phyloP scores from a whole-genome alignment of 2,888 invertebrate species.

The Meteorus cinctellus region DNA sequence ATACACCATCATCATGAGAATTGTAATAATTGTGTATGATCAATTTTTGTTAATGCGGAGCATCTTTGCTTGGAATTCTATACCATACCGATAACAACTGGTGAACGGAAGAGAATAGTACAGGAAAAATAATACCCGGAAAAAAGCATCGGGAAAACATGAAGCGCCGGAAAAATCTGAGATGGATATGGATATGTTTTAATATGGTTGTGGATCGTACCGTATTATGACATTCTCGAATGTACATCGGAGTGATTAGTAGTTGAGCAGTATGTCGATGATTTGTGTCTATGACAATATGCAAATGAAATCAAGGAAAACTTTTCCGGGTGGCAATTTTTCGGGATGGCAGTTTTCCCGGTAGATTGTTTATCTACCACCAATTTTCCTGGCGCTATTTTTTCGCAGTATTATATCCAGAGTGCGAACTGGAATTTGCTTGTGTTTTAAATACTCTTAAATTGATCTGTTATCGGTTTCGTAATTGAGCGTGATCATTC shows the following conservation, averaged over 20 bases:
- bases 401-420: background rate
- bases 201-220: too few relatives aligned
- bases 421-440: background rate
- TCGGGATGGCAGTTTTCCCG: background rate
- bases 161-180: too few relatives aligned
- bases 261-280: too few relatives aligned
- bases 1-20: slow-evolving; percentile 16
- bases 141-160: too few relatives aligned
- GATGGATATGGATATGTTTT: too few relatives aligned
- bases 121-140: too few relatives aligned
- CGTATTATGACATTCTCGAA: too few relatives aligned
- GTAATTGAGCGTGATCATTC: slow-evolving; percentile 10
- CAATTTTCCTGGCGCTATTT: background rate
- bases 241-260: too few relatives aligned
- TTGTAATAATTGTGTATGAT: background rate
- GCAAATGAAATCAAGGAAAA: background rate
- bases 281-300: too few relatives aligned
- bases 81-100: too few relatives aligned
- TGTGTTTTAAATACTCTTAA: background rate
- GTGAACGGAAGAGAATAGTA: too few relatives aligned
- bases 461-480: background rate
- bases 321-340: background rate
- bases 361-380: background rate
- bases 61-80: background rate
- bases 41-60: background rate